Percentiles rank a stretch among this genome's conserved stretches.
phyloP scores from a whole-genome alignment of 2,113 vertebrate genomes.

The Toxostoma redivivum region DNA sequence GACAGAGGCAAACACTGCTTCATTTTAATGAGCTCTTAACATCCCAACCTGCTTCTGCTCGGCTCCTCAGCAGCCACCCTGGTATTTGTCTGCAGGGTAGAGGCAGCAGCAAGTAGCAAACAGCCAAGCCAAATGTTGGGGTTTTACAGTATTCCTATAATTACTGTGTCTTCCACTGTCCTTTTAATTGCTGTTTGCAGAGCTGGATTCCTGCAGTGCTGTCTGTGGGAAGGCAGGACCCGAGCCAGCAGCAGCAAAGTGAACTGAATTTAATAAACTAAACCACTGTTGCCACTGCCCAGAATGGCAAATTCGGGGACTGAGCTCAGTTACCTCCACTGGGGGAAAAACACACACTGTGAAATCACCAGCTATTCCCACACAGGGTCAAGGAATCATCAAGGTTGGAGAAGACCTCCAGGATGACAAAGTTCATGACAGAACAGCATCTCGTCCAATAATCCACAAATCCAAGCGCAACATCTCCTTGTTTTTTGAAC shows the following conservation, averaged over 20 bases:
- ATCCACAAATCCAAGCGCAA: not conserved
- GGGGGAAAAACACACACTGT: accelerated
- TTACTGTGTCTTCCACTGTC: not conserved
- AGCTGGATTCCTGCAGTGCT: not conserved
- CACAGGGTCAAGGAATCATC: accelerated
- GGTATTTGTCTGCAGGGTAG: not conserved
- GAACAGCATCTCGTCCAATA: not conserved
- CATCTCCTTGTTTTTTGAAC: too few species aligned
- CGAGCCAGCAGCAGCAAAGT: not conserved
- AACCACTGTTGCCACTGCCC: not conserved
- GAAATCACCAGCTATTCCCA: not conserved
- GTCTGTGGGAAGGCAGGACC: not conserved
- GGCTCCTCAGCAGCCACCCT: not conserved
- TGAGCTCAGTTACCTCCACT: not conserved
- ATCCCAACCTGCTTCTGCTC: not conserved
- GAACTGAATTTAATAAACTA: not conserved
- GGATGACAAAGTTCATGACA: not conserved
- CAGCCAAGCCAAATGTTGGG: not conserved
- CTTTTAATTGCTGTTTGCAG: not conserved
- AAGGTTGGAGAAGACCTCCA: not conserved
- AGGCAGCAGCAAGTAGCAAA: not conserved
- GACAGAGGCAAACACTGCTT: not conserved
- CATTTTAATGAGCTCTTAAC: not conserved
- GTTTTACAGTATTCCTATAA: not conserved
- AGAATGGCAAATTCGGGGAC: not conserved